These are phyloP conservation scores for Pica pica DNA, from an alignment of 2,113 vertebrate genomes.

Conservation along the genomic window DNA sequence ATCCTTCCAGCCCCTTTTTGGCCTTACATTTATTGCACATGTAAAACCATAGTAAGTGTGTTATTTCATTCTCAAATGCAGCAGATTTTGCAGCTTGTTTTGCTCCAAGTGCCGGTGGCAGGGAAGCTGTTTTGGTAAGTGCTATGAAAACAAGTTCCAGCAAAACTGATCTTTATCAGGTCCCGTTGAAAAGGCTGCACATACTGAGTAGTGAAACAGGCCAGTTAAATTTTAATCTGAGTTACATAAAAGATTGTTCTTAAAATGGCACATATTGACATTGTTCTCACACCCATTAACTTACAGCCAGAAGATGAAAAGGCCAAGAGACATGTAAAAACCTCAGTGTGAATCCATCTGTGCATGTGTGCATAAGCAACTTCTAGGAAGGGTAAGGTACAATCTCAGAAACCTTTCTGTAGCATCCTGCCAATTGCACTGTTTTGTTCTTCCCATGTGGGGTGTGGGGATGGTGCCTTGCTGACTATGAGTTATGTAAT, in stretches of 20 bases:
- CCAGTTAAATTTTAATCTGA: slow-evolving; percentile 60
- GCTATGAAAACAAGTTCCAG: slow-evolving; percentile 53
- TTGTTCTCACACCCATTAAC: slow-evolving; percentile 16
- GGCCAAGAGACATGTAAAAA: not conserved
- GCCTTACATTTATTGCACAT: not conserved
- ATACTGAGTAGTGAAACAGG: not conserved
- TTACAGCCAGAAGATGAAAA: not conserved
- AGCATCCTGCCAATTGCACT: not conserved
- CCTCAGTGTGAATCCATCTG: not conserved
- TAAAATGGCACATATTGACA: slow-evolving; percentile 1
- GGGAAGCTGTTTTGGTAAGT: slow-evolving; percentile 23
- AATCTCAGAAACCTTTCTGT: not conserved
- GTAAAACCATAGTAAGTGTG: not conserved
- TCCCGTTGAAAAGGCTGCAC: not conserved
- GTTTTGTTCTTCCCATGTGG: not conserved
- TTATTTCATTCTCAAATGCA: not conserved
- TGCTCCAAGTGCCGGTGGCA: not conserved
- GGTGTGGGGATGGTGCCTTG: not conserved
- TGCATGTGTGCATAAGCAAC: not conserved
- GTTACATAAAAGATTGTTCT: slow-evolving; percentile 60
- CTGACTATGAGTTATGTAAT: not conserved
- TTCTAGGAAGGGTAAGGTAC: not conserved
- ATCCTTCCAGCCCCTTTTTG: not conserved
- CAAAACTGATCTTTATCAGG: slow-evolving; percentile 65
- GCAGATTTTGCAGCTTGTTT: not conserved